These are phyloP conservation scores for Porites evermanni DNA, from an alignment of 92 coral and sea anemone species.

Conservation along the genomic window DNA sequence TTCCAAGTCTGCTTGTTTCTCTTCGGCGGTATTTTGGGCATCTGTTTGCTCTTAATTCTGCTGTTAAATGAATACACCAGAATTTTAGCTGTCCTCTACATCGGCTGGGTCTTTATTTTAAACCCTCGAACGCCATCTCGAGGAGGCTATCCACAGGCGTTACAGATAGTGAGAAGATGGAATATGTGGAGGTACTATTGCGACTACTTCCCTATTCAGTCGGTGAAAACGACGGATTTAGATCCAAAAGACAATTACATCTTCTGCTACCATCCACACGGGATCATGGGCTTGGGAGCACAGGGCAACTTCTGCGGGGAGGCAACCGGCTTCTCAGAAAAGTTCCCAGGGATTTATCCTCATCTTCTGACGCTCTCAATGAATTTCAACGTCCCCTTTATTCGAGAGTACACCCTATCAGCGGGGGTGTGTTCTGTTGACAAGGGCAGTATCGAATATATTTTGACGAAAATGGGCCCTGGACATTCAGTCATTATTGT, in stretches of 20 bases:
- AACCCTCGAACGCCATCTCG: constrained; percentile 81
- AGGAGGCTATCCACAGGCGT: constrained; percentile 70
- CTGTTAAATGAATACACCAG: constrained; percentile 68
- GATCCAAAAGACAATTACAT: constrained; percentile 89
- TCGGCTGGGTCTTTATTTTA: constrained; percentile 90
- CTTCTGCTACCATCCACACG: constrained; percentile 94
- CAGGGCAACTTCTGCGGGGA: constrained; percentile 87
- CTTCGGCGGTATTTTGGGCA: constrained; percentile 79
- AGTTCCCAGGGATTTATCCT: constrained; percentile 85
- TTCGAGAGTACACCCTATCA: constrained; percentile 82
- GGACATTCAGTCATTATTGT: constrained; percentile 91
- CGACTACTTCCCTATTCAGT: constrained; percentile 84
- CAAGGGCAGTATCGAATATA: constrained; percentile 77
- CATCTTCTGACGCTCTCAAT: constrained; percentile 83
- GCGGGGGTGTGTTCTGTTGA: constrained; percentile 88
- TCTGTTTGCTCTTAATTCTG: constrained; percentile 55
- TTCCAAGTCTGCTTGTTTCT: constrained; percentile 69
- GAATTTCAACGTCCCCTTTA: constrained; percentile 78
- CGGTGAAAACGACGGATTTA: constrained; percentile 84
- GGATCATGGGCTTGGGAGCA: constrained; percentile 90
- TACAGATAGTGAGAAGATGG: constrained; percentile 64
- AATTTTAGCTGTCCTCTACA: constrained; percentile 70
- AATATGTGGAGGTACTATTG: constrained; percentile 86
- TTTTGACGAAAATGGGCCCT: constrained; percentile 82
- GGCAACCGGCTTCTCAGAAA: constrained; percentile 89